These are phyloP conservation scores for Aspidoscelis tigris DNA, from an alignment of 2,113 vertebrate genomes.

Conservation along the genomic window DNA sequence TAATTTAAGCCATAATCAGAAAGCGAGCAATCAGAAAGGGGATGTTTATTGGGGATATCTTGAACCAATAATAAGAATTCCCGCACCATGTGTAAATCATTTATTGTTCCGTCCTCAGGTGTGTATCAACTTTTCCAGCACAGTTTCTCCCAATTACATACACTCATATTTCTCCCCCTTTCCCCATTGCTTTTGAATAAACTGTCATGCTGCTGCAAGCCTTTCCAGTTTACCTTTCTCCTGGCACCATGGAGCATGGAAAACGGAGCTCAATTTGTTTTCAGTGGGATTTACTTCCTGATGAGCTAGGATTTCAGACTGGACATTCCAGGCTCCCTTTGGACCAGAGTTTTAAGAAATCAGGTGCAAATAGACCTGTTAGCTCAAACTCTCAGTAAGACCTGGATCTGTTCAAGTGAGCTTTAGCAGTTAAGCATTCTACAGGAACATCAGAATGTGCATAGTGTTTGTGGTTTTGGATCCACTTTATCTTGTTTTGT, in stretches of 20 bases:
- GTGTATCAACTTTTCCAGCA: too few relatives aligned
- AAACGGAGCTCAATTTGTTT: background rate
- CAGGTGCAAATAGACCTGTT: background rate
- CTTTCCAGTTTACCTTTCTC: background rate
- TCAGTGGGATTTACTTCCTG: background rate
- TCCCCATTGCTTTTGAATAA: too few relatives aligned
- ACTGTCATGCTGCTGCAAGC: too few relatives aligned
- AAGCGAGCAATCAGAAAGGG: too few relatives aligned
- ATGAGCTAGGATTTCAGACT: background rate
- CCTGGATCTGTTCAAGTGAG: background rate
- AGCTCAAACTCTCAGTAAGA: background rate
- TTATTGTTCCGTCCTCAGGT: too few relatives aligned
- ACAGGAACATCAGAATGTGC: slow-evolving; percentile 48
- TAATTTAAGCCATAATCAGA: too few relatives aligned
- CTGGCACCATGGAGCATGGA: background rate
- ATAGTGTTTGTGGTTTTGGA: slow-evolving; percentile 44
- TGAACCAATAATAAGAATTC: too few relatives aligned
- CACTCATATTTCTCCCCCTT: too few relatives aligned
- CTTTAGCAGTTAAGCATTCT: background rate
- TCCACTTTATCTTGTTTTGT: slow-evolving; percentile 51
- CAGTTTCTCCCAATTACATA: too few relatives aligned
- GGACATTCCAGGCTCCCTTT: background rate
- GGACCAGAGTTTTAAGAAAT: background rate
- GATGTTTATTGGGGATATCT: too few relatives aligned
- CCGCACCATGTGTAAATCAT: too few relatives aligned